Evolutionary conservation across 2,888 invertebrate genomes (phyloP), one percentile per base, ranked within the genome.

Genomic region (Mythimna loreyi): DNA sequence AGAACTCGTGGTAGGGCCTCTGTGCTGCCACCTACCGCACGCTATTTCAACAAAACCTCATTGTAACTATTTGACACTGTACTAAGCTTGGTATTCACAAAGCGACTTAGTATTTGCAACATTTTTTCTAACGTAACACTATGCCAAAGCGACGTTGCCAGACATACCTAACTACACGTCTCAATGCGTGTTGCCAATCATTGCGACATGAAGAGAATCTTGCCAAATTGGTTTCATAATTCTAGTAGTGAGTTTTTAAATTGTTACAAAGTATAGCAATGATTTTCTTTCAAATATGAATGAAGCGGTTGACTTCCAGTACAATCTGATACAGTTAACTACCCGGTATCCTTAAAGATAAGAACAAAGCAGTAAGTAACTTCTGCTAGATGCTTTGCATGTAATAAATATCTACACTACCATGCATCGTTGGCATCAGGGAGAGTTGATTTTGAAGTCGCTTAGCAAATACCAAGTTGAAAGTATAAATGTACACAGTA

Each of bases 141-240:
- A 59, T 23, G 28, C 23, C n/a, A 9, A 25, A 30, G 3, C 33
- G 9, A 55, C 56, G 47, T 57, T 63, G 75, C 62, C 79, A 74
- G n/a, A 49, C 43, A 57, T 53, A 49, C 43, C 40, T 53, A n/a
- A n/a, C n/a, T n/a, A 49, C 28, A 30, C 47, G 16, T 9, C 3
- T 56, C 33, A 13, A 23, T 3, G 40, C 13, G 19, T 21, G 49
- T 68, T 75, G 75, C 64, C 64, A 80, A 65, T 19, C 7, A 28
- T 77, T 80, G 16, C 61, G 33, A 68, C 62, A 69, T 49, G 6
- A n/a, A 45, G 19, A 40, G n/a, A 19, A n/a, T 16, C 2, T 53
- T 50, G 80, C 76, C 76, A 80, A 76, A 53, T 36, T 30, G 3
- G 45, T 25, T 19, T 21, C 4, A 36, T 30, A 9, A 2, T 53